A percentile compares a stretch with the other conserved stretches of the same genome.
Evolutionary conservation across 2,113 vertebrate species (phyloP).

Genomic region (Sturnira hondurensis): DNA sequence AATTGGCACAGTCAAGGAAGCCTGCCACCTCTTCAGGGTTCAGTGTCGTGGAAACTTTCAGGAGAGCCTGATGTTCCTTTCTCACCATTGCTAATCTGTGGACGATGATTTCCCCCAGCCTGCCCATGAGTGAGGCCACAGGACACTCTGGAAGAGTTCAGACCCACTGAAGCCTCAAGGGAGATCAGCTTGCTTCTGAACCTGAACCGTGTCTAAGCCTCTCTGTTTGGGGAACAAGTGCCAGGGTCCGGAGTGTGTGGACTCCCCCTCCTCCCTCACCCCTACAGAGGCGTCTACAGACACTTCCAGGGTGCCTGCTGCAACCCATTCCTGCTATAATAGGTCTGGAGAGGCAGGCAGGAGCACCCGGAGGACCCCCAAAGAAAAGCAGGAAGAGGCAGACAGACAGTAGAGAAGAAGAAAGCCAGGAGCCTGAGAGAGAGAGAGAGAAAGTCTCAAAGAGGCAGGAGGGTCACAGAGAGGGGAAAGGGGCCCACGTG

Average conservation of each 20-base stretch:
- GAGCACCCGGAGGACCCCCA: not conserved
- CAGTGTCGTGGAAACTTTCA: not conserved
- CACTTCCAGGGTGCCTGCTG: not conserved
- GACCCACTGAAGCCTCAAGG: not conserved
- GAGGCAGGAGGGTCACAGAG: not conserved
- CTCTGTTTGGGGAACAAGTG: not conserved
- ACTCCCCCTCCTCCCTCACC: not conserved
- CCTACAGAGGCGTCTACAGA: too few relatives aligned
- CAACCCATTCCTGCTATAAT: not conserved
- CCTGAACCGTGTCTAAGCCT: not conserved
- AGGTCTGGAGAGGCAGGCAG: not conserved
- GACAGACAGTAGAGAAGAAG: not conserved
- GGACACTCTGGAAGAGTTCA: not conserved
- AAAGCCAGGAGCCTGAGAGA: not conserved
- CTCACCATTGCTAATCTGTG: not conserved
- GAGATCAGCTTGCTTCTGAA: not conserved
- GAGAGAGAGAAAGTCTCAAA: not conserved
- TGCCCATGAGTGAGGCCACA: not conserved
- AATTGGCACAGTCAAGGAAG: conserved; percentile 10
- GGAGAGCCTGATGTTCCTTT: not conserved
- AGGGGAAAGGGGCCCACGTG: accelerated
- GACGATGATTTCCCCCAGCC: not conserved
- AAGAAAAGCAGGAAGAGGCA: not conserved
- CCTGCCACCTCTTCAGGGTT: not conserved
- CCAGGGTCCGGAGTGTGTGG: not conserved